These are phyloP conservation scores for Bombus fervidus DNA, from an alignment of 1,140 invertebrate genomes.

Conservation along the genomic window DNA sequence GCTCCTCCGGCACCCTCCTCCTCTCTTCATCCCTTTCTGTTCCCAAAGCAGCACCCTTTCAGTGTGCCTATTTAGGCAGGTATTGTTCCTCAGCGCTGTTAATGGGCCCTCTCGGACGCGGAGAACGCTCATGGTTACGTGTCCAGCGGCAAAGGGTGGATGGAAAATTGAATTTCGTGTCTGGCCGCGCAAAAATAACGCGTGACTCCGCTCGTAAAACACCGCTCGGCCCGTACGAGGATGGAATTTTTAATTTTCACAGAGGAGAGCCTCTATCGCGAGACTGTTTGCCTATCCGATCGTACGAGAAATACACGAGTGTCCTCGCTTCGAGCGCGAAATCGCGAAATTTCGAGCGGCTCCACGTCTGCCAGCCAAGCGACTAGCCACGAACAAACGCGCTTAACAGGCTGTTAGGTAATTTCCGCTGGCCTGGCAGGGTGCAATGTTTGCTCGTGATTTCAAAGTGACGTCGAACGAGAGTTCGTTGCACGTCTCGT, in stretches of 20 bases:
- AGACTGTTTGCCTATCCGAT: no score
- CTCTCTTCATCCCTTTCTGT: not conserved
- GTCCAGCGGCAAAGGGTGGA: not conserved
- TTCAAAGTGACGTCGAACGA: constrained; percentile 13
- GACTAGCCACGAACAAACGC: constrained; percentile 9
- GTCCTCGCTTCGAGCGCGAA: not conserved
- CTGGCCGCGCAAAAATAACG: constrained; percentile 28
- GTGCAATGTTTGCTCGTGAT: constrained; percentile 16
- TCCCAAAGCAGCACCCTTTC: not conserved
- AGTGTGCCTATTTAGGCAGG: constrained; percentile 24
- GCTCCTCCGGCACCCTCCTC: not conserved
- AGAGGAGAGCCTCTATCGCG: no score
- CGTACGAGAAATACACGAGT: no score
- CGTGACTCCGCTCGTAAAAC: not conserved
- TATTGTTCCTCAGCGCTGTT: constrained; percentile 34
- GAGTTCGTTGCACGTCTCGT: constrained; percentile 22
- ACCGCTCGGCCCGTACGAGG: not conserved
- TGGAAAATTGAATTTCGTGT: constrained; percentile 46
- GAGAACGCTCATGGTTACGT: not conserved
- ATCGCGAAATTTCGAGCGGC: not conserved
- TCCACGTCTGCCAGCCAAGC: not conserved
- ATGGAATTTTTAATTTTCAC: constrained; percentile 31
- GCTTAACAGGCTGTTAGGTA: constrained; percentile 40
- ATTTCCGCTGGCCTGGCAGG: constrained; percentile 31
- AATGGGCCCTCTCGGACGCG: constrained; percentile 30